Percentiles rank a stretch among this genome's conserved stretches.
phyloP scores from a whole-genome alignment of 2,113 vertebrate genomes.

The Lasiurus borealis region DNA sequence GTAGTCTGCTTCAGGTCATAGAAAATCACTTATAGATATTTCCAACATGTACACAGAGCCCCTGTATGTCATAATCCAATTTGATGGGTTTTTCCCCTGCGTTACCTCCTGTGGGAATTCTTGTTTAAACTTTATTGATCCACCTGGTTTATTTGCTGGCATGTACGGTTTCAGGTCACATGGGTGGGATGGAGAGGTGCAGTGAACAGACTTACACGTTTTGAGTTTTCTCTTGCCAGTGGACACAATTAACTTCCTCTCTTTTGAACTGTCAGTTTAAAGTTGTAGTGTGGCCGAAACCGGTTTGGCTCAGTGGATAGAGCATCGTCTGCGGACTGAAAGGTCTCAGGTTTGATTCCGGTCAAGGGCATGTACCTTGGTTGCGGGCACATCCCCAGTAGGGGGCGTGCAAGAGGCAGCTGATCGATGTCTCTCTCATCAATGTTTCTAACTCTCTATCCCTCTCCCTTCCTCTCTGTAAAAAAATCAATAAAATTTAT shows the following conservation, averaged over 20 bases:
- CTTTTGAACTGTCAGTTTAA: slow-evolving; percentile 12
- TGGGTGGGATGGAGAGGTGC: neutral
- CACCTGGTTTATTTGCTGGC: neutral
- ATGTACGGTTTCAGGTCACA: neutral
- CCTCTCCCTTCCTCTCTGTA: no score
- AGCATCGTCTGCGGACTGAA: no score
- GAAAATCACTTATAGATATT: slow-evolving; percentile 71
- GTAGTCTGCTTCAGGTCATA: slow-evolving; percentile 63
- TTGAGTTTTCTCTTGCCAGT: slow-evolving; percentile 16
- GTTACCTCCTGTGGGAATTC: slow-evolving; percentile 73
- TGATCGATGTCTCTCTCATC: no score
- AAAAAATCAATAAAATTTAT: no score
- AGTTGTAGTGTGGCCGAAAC: slow-evolving; percentile 8
- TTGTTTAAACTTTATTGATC: slow-evolving; percentile 75
- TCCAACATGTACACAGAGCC: slow-evolving; percentile 34
- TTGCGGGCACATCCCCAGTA: no score
- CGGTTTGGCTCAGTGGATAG: no score
- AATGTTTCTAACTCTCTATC: no score
- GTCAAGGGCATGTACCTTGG: no score
- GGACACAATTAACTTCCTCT: slow-evolving; percentile 39
- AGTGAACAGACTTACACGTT: neutral
- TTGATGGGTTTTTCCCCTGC: slow-evolving; percentile 16
- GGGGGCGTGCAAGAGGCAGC: no score
- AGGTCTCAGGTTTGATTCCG: no score
- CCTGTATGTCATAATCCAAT: slow-evolving; percentile 63